Evolutionary conservation across 2,888 invertebrate species (phyloP).

Genomic region (Galerucella nymphaeae): DNA sequence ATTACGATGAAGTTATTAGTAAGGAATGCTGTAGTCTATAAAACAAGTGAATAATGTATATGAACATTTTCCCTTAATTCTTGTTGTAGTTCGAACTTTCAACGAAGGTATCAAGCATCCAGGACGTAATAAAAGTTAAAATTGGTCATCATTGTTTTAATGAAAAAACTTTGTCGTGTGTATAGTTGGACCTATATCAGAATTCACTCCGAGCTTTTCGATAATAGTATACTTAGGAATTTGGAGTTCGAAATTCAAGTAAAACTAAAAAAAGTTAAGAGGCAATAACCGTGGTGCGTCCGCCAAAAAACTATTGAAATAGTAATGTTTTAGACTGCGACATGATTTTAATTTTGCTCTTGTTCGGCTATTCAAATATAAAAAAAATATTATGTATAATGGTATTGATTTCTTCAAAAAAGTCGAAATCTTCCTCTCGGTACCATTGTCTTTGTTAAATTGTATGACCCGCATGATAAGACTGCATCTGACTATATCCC

Average conservation of each 20-base stretch:
- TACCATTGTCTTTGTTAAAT: too few species aligned
- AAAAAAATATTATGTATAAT: too few species aligned
- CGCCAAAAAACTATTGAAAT: too few species aligned
- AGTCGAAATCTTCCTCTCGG: too few species aligned
- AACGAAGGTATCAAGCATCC: background rate
- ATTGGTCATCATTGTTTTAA: slow-evolving; percentile 3
- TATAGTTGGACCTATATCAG: background rate
- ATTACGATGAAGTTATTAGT: too few species aligned
- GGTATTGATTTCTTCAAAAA: too few species aligned
- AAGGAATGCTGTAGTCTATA: background rate
- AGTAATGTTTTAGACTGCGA: too few species aligned
- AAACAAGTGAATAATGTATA: background rate
- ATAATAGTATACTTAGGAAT: background rate
- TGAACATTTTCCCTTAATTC: background rate
- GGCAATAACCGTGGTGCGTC: too few species aligned
- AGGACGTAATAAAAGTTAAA: background rate
- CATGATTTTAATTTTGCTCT: too few species aligned
- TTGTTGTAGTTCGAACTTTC: background rate
- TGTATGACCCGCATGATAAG: too few species aligned
- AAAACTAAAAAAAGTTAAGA: background rate
- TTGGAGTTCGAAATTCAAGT: background rate
- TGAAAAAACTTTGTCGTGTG: background rate
- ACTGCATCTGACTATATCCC: too few species aligned
- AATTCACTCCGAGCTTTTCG: background rate
- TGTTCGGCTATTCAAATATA: too few species aligned